Evolutionary conservation across 2,888 invertebrate species (phyloP).

Genomic region (Leucophora obtusa): DNA sequence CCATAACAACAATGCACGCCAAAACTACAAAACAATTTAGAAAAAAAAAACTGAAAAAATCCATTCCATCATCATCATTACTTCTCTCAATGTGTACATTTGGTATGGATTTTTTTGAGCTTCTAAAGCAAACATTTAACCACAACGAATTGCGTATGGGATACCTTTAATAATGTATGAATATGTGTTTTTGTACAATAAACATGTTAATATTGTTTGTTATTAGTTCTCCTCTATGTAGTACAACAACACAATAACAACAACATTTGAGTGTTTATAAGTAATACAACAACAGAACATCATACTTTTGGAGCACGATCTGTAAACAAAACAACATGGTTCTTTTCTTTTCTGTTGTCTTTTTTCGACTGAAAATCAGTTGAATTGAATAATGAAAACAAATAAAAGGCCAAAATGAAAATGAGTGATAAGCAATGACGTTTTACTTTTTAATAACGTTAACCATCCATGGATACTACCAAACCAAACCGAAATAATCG

Average conservation of each 20-base stretch:
- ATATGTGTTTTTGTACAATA: conserved; percentile 41
- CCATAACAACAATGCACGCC: conserved; percentile 73
- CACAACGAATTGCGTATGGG: conserved; percentile 53
- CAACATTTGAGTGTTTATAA: neutral
- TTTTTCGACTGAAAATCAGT: conserved; percentile 30
- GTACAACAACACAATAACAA: conserved; percentile 46
- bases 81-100: neutral
- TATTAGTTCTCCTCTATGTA: conserved; percentile 28
- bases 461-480: conserved; percentile 9
- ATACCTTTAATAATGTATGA: conserved; percentile 19
- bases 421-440: conserved; percentile 58
- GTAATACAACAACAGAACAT: conserved; percentile 41
- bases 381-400: conserved; percentile 56
- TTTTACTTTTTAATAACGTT: conserved; percentile 50
- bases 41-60: conserved; percentile 26
- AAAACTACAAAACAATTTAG: conserved; percentile 73
- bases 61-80: conserved; percentile 58
- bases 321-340: conserved; percentile 61
- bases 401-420: conserved; percentile 7
- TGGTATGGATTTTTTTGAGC: conserved; percentile 42
- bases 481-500: neutral
- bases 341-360: conserved; percentile 14
- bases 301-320: conserved; percentile 60
- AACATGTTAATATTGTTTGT: conserved; percentile 61
- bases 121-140: conserved; percentile 54